A percentile compares a stretch with the other conserved stretches of the same genome.
phyloP scores from a whole-genome alignment of 2,113 vertebrate genomes.

The Marmota monax region DNA sequence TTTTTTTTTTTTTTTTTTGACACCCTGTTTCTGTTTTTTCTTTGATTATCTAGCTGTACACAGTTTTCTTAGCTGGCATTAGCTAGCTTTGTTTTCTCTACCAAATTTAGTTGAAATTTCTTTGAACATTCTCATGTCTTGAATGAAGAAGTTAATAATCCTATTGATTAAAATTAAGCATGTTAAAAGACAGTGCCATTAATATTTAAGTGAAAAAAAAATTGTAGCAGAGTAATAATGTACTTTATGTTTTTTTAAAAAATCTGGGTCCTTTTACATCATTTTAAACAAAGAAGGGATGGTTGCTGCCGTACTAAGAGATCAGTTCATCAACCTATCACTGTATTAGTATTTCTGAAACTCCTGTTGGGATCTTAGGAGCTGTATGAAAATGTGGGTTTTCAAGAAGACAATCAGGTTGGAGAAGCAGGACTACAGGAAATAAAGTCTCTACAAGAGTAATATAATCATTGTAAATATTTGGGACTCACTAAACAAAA shows the following conservation, averaged over 20 bases:
- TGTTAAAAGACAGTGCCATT: background rate
- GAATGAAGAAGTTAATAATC: background rate
- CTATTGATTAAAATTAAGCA: constrained; percentile 9
- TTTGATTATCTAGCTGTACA: background rate
- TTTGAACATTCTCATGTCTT: background rate
- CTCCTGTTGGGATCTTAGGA: background rate
- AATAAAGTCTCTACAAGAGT: background rate
- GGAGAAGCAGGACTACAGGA: constrained; percentile 2
- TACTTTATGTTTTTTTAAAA: background rate
- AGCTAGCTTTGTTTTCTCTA: constrained; percentile 9
- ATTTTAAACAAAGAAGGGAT: constrained; percentile 12
- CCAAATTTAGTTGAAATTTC: constrained; percentile 16
- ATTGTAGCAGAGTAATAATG: background rate
- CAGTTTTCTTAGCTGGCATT: constrained; percentile 20
- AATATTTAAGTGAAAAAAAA: constrained; percentile 36
- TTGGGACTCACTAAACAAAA: background rate
- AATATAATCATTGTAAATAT: background rate
- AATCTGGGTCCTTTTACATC: background rate
- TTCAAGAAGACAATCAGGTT: background rate
- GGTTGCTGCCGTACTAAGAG: background rate
- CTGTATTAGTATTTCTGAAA: constrained; percentile 55
- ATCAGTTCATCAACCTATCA: background rate
- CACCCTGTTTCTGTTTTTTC: background rate
- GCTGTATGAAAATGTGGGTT: background rate
- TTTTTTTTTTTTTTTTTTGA: constrained; percentile 8